Percentiles rank a stretch among this genome's conserved stretches.
phyloP scores from a whole-genome alignment of 2,888 invertebrate genomes.

The Blera fallax region DNA sequence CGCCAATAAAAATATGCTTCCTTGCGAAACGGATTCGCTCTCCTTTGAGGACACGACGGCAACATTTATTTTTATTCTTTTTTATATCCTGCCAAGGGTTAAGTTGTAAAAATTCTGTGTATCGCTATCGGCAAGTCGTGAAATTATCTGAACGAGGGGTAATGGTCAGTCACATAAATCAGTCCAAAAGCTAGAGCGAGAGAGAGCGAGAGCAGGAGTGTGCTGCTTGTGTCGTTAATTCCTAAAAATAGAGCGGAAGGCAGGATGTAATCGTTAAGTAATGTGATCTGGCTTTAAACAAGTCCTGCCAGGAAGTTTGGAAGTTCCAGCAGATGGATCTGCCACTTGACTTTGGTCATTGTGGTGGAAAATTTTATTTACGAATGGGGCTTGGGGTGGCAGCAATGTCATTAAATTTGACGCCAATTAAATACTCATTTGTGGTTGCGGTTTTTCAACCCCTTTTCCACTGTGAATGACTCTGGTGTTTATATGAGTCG shows the following conservation, averaged over 20 bases:
- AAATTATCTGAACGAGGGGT: slow-evolving; percentile 45
- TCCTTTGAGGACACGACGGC: not conserved
- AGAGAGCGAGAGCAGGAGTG: not conserved
- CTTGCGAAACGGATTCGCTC: slow-evolving; percentile 41
- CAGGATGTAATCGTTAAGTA: slow-evolving; percentile 61
- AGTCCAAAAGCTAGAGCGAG: not conserved
- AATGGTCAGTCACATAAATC: slow-evolving; percentile 67
- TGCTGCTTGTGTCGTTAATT: slow-evolving; percentile 56
- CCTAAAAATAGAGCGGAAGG: slow-evolving; percentile 22
- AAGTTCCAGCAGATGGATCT: slow-evolving; percentile 32
- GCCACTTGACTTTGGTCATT: slow-evolving; percentile 61
- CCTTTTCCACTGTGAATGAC: not conserved
- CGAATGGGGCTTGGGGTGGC: not conserved
- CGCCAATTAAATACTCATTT: slow-evolving; percentile 67
- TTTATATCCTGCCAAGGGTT: slow-evolving; percentile 68
- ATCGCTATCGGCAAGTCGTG: slow-evolving; percentile 51
- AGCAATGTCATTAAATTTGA: slow-evolving; percentile 61
- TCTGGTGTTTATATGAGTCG: not conserved
- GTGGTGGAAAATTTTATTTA: slow-evolving; percentile 47
- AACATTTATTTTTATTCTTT: slow-evolving; percentile 12
- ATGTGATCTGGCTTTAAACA: slow-evolving; percentile 65
- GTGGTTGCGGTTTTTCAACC: slow-evolving; percentile 34
- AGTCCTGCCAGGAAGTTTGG: slow-evolving; percentile 24
- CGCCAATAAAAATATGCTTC: slow-evolving; percentile 64
- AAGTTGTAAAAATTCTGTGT: slow-evolving; percentile 58